Evolutionary conservation across 37 sponge, comb jelly and placozoan species (phyloP).

Genomic region (Crambe crambe): DNA sequence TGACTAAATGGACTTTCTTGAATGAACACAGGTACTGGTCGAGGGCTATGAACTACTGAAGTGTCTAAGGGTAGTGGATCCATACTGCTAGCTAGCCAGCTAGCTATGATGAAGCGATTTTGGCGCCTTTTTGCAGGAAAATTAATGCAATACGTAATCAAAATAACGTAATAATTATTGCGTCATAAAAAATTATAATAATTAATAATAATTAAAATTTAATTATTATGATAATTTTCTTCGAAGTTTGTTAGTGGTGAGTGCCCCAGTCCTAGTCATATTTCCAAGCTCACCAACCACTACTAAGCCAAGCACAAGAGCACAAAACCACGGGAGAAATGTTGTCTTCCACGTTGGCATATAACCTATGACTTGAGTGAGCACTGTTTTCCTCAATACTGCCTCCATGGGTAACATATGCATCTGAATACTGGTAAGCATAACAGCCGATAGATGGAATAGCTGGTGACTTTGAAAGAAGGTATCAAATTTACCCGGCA

Average conservation of each 20-base stretch:
- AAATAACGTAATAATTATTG: background rate
- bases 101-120: background rate
- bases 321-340: conserved; percentile 28
- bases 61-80: background rate
- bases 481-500: conserved; percentile 81
- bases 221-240: too few relatives aligned
- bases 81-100: background rate
- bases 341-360: background rate
- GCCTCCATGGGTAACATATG: conserved; percentile 52
- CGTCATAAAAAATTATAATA: too few relatives aligned
- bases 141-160: background rate
- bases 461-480: conserved; percentile 85
- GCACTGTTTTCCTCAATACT: background rate
- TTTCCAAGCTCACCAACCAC: conserved; percentile 17
- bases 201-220: too few relatives aligned
- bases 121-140: background rate
- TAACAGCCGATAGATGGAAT: conserved; percentile 66
- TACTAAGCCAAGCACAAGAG: conserved; percentile 11
- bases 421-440: conserved; percentile 49
- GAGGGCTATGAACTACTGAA: background rate
- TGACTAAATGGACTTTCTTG: conserved; percentile 56
- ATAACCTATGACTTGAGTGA: background rate
- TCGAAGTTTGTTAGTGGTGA: conserved; percentile 18
- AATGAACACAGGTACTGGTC: conserved; percentile 18
- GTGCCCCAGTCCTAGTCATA: conserved; percentile 10